Conservation (phyloP, 2,113 vertebrate species). For the Numenius arquata region DNA sequence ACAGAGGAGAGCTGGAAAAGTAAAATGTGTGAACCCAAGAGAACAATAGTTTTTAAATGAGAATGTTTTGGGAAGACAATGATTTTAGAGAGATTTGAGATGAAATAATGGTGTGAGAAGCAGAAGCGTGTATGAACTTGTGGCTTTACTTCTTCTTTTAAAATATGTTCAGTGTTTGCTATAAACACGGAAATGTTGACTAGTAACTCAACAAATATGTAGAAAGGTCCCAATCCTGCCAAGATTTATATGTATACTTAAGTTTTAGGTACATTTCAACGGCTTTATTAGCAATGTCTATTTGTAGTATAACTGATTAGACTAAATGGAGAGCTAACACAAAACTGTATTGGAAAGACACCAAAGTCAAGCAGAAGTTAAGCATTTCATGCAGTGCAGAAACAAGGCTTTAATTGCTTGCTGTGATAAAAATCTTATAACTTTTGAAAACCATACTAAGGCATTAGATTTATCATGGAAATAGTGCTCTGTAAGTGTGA, state of each 20-base stretch:
- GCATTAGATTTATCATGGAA: background rate
- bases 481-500: background rate
- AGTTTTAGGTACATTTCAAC: background rate
- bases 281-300: background rate
- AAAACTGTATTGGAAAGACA: background rate
- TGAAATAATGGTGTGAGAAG: background rate
- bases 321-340: background rate
- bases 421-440: background rate
- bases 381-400: background rate
- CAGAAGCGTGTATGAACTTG: background rate
- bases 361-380: background rate
- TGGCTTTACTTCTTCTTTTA: background rate
- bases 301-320: background rate
- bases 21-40: background rate
- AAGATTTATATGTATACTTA: background rate
- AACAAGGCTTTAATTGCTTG: background rate
- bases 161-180: background rate
- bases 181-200: background rate
- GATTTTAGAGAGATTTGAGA: background rate
- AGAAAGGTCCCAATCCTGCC: background rate
- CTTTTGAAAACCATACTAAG: background rate
- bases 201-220: background rate
- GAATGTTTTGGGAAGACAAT: background rate
- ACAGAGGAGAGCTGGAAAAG: background rate
- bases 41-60: background rate